Base-by-base conservation (phyloP, 2,797 vertebrate genomes). In the Propithecus perrieri region DNA sequence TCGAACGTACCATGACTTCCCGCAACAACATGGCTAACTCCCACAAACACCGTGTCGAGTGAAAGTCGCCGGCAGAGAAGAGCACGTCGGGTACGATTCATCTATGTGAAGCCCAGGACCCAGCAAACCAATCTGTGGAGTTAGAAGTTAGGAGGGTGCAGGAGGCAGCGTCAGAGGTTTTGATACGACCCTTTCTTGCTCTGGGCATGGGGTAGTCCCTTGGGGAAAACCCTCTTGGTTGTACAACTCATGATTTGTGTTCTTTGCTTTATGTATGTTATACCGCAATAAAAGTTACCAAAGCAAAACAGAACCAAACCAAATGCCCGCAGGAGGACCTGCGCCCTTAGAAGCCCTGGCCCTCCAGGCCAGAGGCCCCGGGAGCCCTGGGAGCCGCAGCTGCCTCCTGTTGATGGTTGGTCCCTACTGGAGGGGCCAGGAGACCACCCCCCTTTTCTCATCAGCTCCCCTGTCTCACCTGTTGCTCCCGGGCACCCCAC, bases 81-180 rank as follows among this genome's bases (percentile, higher is more conserved):
- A 28, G 4, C 3, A 0, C 33, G 6, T 63, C 2, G 3, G 17
- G 43, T 46, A n/a, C 8, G 28, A 48, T 38, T 43, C n/a, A 1
- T 24, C 75, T 15, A 26, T 8, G 28, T 14, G 2, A 85, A 88
- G 57, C 67, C 78, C 50, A 69, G 50, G 76, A 46, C 26, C 35
- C 72, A 67, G 50, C 9, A 22, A 38, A 14, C 11, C 0, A 20
- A n/a, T 35, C 57, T 41, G 1, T 53, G 65, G 35, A 24, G 3
- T 55, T 50, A 14, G 43, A n/a, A 17, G 46, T 35, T 28, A 71
- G 69, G 46, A 59, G 3, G 33, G 15, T 12, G 30, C 30, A 55
- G 22, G 33, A 83, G 35, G 41, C 5, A 48, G 15, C 18, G 53
- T 57, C 5, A 20, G 55, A 35, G 71, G 28, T 24, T 67, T 63